phyloP scores from a whole-genome alignment of 2,888 invertebrate genomes.

The Heterodera filipjevi region DNA sequence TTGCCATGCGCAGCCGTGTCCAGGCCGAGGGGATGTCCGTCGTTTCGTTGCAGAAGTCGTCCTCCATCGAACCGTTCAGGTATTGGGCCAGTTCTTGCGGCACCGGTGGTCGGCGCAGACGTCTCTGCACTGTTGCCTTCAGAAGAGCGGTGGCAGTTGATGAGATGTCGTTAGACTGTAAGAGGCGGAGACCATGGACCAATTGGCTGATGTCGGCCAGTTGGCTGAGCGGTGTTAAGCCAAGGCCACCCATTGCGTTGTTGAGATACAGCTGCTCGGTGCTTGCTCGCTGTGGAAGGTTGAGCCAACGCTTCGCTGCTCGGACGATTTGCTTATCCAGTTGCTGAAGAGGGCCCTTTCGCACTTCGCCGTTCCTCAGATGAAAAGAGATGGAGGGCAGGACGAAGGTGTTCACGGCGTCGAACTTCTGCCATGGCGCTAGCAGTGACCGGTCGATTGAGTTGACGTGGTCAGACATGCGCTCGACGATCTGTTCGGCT shows the following conservation, averaged over 20 bases:
- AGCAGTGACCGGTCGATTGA: constrained; percentile 21
- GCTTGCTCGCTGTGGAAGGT: neutral
- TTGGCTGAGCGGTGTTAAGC: neutral
- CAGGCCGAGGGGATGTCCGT: neutral
- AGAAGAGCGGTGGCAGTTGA: neutral
- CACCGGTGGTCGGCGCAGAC: neutral
- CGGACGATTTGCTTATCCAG: constrained; percentile 51
- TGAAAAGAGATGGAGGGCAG: constrained; percentile 27
- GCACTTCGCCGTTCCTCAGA: constrained; percentile 25
- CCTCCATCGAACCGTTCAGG: constrained; percentile 19
- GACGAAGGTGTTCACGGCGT: constrained; percentile 33
- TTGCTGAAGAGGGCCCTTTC: constrained; percentile 59
- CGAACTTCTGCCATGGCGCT: constrained; percentile 38
- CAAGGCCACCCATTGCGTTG: neutral
- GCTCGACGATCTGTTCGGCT: neutral
- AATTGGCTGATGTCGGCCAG: neutral
- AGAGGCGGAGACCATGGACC: neutral
- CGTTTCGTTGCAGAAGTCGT: neutral
- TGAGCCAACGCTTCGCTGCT: neutral
- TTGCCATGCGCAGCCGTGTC: constrained; percentile 11
- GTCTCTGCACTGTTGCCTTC: neutral
- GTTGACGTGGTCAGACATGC: constrained; percentile 3
- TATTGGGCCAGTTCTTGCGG: neutral
- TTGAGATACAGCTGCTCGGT: neutral
- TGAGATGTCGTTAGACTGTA: neutral